phyloP scores from a whole-genome alignment of 2,888 invertebrate species.

The Orchestes rusci region DNA sequence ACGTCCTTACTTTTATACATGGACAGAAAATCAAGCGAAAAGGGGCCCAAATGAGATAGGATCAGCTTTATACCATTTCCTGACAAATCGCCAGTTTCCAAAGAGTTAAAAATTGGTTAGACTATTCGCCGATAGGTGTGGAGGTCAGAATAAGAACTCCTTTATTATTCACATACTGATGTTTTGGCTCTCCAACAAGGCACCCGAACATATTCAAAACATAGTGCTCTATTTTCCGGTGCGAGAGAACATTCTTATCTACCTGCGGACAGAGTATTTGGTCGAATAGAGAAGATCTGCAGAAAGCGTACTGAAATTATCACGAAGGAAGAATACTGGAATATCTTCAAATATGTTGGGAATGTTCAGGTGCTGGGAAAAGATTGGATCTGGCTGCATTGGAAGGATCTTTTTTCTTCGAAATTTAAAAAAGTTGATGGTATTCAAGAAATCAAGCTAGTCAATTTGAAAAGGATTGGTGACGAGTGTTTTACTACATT shows the following conservation, averaged over 20 bases:
- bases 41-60: conserved; percentile 22
- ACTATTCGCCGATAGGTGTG: conserved; percentile 17
- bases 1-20: conserved; percentile 23
- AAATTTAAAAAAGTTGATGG: not conserved
- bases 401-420: not conserved
- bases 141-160: conserved; percentile 21
- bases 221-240: conserved; percentile 22
- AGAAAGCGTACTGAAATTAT: not conserved
- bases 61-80: conserved; percentile 23
- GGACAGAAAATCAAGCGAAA: conserved; percentile 23
- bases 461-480: conserved; percentile 1
- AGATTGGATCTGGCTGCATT: not conserved
- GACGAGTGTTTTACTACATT: conserved; percentile 3
- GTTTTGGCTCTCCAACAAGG: conserved; percentile 28
- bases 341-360: not conserved
- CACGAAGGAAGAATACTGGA: not conserved
- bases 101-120: not conserved
- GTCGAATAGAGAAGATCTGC: not conserved
- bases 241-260: conserved; percentile 22
- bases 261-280: conserved; percentile 18
- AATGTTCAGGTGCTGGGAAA: not conserved
- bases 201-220: conserved; percentile 24
- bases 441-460: not conserved
- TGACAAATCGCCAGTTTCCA: conserved; percentile 6
- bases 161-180: conserved; percentile 27